phyloP scores from a whole-genome alignment of 2,888 invertebrate genomes.

The Eubasilissa splendida region DNA sequence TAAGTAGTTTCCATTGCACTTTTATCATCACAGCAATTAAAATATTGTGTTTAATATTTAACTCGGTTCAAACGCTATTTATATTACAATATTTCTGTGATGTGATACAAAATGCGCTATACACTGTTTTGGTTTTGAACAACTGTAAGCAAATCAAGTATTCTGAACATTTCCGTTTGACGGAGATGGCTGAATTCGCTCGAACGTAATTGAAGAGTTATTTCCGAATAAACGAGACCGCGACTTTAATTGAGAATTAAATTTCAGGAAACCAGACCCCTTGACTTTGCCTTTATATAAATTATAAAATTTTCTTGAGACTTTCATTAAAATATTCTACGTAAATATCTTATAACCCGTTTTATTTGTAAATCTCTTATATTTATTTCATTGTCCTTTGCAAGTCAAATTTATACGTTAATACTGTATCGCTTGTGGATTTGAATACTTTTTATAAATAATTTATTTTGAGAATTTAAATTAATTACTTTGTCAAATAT shows the following conservation, averaged over 20 bases:
- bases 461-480: too few species aligned
- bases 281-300: constrained; percentile 23
- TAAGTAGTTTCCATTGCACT: too few species aligned
- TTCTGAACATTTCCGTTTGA: constrained; percentile 23
- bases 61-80: too few species aligned
- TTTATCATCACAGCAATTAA: too few species aligned
- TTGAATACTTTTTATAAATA: too few species aligned
- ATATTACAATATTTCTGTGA: too few species aligned
- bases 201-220: constrained; percentile 23
- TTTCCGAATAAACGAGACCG: constrained; percentile 22
- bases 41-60: too few species aligned
- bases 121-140: too few species aligned
- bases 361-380: constrained; percentile 26
- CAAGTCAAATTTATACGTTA: neutral
- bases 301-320: constrained; percentile 20
- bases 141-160: constrained; percentile 10
- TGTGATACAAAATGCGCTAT: too few species aligned
- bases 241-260: constrained; percentile 21
- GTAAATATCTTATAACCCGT: constrained; percentile 13
- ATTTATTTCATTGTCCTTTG: constrained; percentile 11
- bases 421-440: neutral
- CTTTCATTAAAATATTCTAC: constrained; percentile 21
- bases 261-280: constrained; percentile 14
- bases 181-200: constrained; percentile 19
- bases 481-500: too few species aligned